Evolutionary conservation across 2,888 invertebrate species (phyloP), one percentile per base, ranked within the genome.

Genomic region (Drosophila monieri): DNA sequence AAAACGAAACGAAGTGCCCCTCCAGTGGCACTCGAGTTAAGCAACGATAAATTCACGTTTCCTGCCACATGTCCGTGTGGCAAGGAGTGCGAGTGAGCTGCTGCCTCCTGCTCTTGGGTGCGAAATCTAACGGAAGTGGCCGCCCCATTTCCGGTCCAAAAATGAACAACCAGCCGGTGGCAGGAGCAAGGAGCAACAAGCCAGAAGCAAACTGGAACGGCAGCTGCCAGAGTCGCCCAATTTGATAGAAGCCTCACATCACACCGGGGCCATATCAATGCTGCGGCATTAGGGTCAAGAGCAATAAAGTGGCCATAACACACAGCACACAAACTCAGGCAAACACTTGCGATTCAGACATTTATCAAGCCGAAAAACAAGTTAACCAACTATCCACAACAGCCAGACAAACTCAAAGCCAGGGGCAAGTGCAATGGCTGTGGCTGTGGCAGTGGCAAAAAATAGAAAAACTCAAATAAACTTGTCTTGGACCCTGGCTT

Each of bases 371-470:
- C 73, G 21, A 74, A 80, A 52, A 67, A 64, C 70, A 41, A 73
- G 69, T 61, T 65, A 76, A 55, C 78, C 64, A 55, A 76, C 67
- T 60, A 65, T 55, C 59, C 61, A 64, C 61, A 64, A 41, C 39
- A 68, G 66, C 62, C 61, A 74, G 71, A 70, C 72, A 80, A 41
- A 64, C 84, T 80, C 84, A 85, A 84, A 80, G 88, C 88, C 88
- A 84, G 85, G 88, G 88, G 88, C 88, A 84, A 88, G 81, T 74
- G 78, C 80, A 85, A 62, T 83, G 88, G 9, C 12, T 9, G 27
- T 79, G 88, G 72, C 67, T 72, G 43, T 15, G 12, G 9, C 12
- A 27, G 27, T 27, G 37, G 18, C 21, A 25, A 46, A 30, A 39
- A 25, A 47, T 5, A 49, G 39, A 30, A 46, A 44, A 46, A 53